Evolutionary conservation across 2,113 vertebrate genomes (phyloP), one percentile per base, ranked within the genome.

Genomic region (Pyxicephalus adspersus): DNA sequence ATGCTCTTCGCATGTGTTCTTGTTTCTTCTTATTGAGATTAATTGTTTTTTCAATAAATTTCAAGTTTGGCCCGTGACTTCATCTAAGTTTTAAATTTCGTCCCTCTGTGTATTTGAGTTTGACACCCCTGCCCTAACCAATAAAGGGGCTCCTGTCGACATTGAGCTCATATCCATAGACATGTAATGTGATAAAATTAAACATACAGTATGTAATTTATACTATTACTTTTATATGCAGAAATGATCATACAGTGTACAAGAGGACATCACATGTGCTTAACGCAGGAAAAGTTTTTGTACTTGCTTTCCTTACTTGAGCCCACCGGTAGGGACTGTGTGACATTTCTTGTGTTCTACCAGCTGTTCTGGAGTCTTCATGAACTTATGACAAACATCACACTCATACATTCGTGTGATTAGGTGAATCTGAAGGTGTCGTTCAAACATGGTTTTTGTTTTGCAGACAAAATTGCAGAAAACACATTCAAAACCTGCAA

Each of bases 221-320:
- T 64, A 5, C 5, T 64, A 17, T 9, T 5, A 51, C 2, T 18
- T 45, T 68, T 17, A 18, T 38, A 60, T 38, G 61, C 29, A 76
- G 20, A 61, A 63, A 50, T 63, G 31, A 73, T 57, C 31, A 79
- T 19, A 66, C 51, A 13, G 45, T 26, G 61, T 79, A 70, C 54
- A 79, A 70, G 31, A 60, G 64, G 75, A 52, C 77, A 82, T 64
- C 70, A 83, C 83, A 89, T 67, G 65, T 86, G 86, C 89, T 91
- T 85, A 93, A 82, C 92, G 86, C 93, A 94, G 91, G 89, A 94
- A 94, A 93, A 93, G 88, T 89, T 92, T 94, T 93, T 96, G 95
- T 98, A 98, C 97, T 98, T 98, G 97, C 96, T 98, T 98, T 98
- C 97, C 98, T 99, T 99, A 99, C 98, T 99, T 99, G 96, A 99